Evolutionary conservation across 2,113 vertebrate genomes (phyloP).

Genomic region (Lasiurus cinereus): DNA sequence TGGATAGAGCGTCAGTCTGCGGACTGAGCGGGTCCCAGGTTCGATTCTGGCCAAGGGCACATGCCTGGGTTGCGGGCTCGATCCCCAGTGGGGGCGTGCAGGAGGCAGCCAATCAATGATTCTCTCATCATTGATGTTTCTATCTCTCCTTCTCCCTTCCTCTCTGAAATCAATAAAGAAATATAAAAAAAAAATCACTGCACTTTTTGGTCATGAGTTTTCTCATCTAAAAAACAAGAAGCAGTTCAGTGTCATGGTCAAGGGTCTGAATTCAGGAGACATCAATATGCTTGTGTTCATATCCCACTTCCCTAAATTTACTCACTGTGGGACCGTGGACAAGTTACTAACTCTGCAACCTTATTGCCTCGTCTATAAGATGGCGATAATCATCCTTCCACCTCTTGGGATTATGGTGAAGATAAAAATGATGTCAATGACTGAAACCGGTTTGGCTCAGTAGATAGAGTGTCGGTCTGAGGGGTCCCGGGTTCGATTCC

Average conservation of each 20-base stretch:
- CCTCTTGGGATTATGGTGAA: neutral
- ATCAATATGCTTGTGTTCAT: neutral
- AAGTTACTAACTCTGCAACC: neutral
- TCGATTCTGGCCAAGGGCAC: too few relatives aligned
- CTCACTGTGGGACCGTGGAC: neutral
- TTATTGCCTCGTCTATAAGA: neutral
- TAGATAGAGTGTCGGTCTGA: too few relatives aligned
- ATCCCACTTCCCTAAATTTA: neutral
- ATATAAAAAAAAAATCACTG: neutral
- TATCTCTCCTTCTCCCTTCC: too few relatives aligned
- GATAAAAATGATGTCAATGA: neutral
- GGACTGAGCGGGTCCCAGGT: too few relatives aligned
- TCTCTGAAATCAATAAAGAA: too few relatives aligned
- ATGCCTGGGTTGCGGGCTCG: too few relatives aligned
- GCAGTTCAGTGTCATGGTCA: neutral
- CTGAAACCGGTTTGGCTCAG: too few relatives aligned
- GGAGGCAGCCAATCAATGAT: too few relatives aligned
- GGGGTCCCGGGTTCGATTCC: too few relatives aligned
- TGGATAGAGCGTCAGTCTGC: too few relatives aligned
- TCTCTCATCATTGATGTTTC: too few relatives aligned
- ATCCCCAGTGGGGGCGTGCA: too few relatives aligned
- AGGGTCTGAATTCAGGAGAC: neutral
- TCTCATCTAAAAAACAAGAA: slow-evolving; percentile 14
- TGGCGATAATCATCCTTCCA: neutral
- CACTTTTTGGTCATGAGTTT: neutral